These are phyloP conservation scores for Dipus sagitta DNA, from an alignment of 2,797 vertebrate species.

Conservation along the genomic window DNA sequence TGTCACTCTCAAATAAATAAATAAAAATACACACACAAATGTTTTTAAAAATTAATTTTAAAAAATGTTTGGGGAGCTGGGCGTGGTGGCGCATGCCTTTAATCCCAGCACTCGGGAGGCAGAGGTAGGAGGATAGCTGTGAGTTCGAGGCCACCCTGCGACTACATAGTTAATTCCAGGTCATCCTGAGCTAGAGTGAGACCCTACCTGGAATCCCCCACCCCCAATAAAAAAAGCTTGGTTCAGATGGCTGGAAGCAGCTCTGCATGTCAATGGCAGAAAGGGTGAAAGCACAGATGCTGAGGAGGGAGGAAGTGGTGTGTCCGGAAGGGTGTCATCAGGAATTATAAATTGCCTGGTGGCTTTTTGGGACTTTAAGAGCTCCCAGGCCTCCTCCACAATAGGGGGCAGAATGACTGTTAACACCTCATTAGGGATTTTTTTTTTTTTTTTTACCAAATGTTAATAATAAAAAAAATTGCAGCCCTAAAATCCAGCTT, in stretches of 20 bases:
- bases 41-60: too few species aligned
- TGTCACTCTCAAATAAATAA: too few species aligned
- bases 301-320: slow-evolving; percentile 36
- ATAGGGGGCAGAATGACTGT: slow-evolving; percentile 85
- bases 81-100: too few species aligned
- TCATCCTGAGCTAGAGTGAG: too few species aligned
- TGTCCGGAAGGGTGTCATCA: slow-evolving; percentile 87
- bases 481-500: slow-evolving; percentile 84
- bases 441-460: slow-evolving; percentile 84
- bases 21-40: too few species aligned
- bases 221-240: slow-evolving; percentile 71
- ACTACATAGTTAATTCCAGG: too few species aligned
- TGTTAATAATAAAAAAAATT: slow-evolving; percentile 87
- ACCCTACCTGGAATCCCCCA: too few species aligned
- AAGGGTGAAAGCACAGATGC: slow-evolving; percentile 83
- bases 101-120: too few species aligned
- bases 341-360: slow-evolving; percentile 90
- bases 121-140: too few species aligned
- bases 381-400: slow-evolving; percentile 88
- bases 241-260: slow-evolving; percentile 73
- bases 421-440: slow-evolving; percentile 90
- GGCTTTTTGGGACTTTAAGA: slow-evolving; percentile 90
- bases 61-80: too few species aligned
- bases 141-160: too few species aligned
- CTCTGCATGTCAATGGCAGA: slow-evolving; percentile 81